These are phyloP conservation scores for Lordiphosa fenestrarum DNA, from an alignment of 2,888 invertebrate genomes.

Conservation along the genomic window DNA sequence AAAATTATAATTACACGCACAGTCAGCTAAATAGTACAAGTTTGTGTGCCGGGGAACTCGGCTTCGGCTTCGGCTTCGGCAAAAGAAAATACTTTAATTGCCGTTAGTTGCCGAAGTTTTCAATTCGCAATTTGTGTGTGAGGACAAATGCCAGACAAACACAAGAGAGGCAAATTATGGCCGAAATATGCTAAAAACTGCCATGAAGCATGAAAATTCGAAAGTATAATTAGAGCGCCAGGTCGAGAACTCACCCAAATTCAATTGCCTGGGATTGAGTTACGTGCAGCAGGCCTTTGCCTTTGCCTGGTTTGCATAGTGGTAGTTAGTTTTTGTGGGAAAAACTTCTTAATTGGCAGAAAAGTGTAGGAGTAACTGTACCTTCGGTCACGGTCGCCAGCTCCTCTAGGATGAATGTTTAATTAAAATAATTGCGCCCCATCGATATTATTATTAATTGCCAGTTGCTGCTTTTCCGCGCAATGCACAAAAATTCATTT, in stretches of 20 bases:
- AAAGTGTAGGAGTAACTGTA: too few species aligned
- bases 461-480: constrained; percentile 2
- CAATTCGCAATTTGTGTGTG: constrained; percentile 61
- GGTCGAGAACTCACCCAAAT: constrained; percentile 15
- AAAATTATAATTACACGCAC: constrained; percentile 74
- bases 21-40: constrained; percentile 59
- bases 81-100: constrained; percentile 69
- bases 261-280: constrained; percentile 63
- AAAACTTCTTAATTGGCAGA: constrained; percentile 4
- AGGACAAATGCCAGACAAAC: constrained; percentile 62
- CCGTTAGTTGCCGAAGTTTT: constrained; percentile 67
- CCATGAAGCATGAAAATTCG: constrained; percentile 56
- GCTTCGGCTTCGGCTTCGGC: constrained; percentile 18
- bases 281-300: constrained; percentile 37
- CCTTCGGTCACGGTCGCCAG: too few species aligned
- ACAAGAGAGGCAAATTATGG: constrained; percentile 63
- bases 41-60: constrained; percentile 1
- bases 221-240: constrained; percentile 61
- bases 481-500: constrained; percentile 3
- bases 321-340: constrained; percentile 25
- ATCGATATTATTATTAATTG: constrained; percentile 4
- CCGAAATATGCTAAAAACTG: constrained; percentile 55
- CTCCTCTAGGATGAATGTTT: too few species aligned
- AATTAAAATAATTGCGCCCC: constrained; percentile 1
- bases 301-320: too few species aligned